phyloP scores from a whole-genome alignment of 1,140 invertebrate genomes.

The Charaxes varanes region DNA sequence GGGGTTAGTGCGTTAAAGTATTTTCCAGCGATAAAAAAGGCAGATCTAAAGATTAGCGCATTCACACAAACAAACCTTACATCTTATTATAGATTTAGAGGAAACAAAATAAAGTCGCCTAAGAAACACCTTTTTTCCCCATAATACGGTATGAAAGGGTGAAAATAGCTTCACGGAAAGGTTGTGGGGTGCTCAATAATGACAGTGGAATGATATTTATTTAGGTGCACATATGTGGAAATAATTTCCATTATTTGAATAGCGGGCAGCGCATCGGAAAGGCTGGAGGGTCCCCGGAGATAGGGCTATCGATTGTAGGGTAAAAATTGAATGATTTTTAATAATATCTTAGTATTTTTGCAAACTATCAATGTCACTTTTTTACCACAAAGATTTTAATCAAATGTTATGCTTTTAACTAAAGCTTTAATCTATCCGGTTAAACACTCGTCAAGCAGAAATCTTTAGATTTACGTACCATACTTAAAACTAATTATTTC shows the following conservation, averaged over 20 bases:
- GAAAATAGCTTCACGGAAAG: conserved; percentile 56
- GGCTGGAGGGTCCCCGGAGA: conserved; percentile 15
- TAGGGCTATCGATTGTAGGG: not conserved
- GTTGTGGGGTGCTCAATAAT: conserved; percentile 73
- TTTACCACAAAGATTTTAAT: too few relatives aligned
- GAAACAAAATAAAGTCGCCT: not conserved
- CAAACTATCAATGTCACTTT: too few relatives aligned
- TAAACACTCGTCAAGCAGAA: too few relatives aligned
- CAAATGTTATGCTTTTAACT: too few relatives aligned
- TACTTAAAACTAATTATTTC: too few relatives aligned
- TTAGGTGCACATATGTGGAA: conserved; percentile 73
- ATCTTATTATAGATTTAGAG: not conserved
- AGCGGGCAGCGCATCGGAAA: conserved; percentile 47
- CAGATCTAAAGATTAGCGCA: not conserved
- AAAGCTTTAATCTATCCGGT: too few relatives aligned
- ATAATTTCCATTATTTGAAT: conserved; percentile 74
- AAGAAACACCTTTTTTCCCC: conserved; percentile 1
- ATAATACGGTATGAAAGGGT: conserved; percentile 51
- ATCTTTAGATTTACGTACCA: too few relatives aligned
- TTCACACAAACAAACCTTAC: not conserved
- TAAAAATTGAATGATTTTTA: not conserved
- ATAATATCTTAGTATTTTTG: too few relatives aligned
- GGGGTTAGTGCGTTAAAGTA: too few relatives aligned
- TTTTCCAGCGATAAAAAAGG: too few relatives aligned
- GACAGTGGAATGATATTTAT: conserved; percentile 71